A percentile compares a stretch with the other conserved stretches of the same genome.
Evolutionary conservation across 2,888 invertebrate genomes (phyloP).

Genomic region (Julus scanicus): DNA sequence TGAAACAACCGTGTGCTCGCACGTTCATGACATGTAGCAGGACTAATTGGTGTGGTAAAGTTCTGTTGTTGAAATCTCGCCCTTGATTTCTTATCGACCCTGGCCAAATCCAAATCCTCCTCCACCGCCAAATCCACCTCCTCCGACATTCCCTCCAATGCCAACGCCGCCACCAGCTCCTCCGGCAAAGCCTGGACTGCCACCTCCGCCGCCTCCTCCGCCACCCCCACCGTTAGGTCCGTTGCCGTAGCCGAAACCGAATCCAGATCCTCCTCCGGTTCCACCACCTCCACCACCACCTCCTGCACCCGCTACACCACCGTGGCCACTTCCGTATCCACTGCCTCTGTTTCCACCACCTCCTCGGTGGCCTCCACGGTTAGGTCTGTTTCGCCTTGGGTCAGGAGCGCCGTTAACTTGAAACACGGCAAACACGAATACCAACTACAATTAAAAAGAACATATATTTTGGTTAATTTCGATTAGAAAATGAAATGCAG

Average conservation of each 20-base stretch:
- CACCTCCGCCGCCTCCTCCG: background rate
- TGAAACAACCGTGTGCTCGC: background rate
- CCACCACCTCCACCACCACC: slow-evolving; percentile 10
- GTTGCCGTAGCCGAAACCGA: slow-evolving; percentile 8
- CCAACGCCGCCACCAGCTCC: slow-evolving; percentile 9
- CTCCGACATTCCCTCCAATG: slow-evolving; percentile 1
- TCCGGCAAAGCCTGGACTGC: background rate
- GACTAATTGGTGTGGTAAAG: background rate
- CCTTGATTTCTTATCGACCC: background rate
- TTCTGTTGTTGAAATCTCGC: background rate
- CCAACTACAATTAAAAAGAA: background rate
- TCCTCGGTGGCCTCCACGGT: background rate
- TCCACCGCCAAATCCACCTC: background rate
- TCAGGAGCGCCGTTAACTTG: background rate
- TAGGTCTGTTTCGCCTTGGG: background rate
- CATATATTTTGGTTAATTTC: background rate
- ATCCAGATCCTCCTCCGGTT: slow-evolving; percentile 31
- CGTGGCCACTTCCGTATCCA: background rate
- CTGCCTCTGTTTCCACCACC: background rate
- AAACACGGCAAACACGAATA: background rate
- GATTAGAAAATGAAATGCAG: background rate
- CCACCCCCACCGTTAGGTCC: background rate
- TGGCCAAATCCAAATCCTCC: slow-evolving; percentile 15
- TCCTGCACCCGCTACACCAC: background rate
- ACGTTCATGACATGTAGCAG: background rate